Evolutionary conservation across 2,888 invertebrate genomes (phyloP).

Genomic region (Megamerina dolium): DNA sequence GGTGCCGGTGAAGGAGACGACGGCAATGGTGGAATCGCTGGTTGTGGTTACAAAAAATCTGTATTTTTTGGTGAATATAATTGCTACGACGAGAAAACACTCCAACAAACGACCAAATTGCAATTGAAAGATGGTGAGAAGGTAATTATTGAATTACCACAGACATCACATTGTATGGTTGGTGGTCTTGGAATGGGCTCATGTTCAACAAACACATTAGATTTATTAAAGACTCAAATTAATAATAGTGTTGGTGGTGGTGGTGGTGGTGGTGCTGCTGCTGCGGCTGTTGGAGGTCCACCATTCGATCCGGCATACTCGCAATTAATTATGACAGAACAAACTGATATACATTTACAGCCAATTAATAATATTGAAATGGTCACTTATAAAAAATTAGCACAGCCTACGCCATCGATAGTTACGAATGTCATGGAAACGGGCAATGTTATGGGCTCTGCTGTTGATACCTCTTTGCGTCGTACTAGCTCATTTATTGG

Average conservation of each 20-base stretch:
- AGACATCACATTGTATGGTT: slow-evolving; percentile 26
- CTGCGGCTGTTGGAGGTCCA: no score
- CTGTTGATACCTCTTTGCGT: slow-evolving; percentile 12
- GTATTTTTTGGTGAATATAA: slow-evolving; percentile 58
- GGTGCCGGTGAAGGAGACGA: slow-evolving; percentile 18
- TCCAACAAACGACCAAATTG: slow-evolving; percentile 30
- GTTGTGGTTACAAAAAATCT: slow-evolving; percentile 27
- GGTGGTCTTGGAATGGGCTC: slow-evolving; percentile 10
- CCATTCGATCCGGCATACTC: slow-evolving; percentile 3
- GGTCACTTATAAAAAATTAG: slow-evolving; percentile 31
- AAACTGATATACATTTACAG: slow-evolving; percentile 19
- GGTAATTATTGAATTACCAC: slow-evolving; percentile 59
- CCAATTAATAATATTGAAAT: slow-evolving; percentile 27
- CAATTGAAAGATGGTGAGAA: slow-evolving; percentile 54
- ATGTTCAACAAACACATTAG: slow-evolving; percentile 37
- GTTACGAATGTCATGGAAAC: not conserved
- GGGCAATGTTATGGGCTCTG: slow-evolving; percentile 3
- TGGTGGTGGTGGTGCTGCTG: no score
- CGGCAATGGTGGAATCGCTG: slow-evolving; percentile 13
- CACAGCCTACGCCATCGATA: no score
- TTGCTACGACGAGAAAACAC: slow-evolving; percentile 59
- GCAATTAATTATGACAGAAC: slow-evolving; percentile 12
- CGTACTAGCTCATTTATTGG: slow-evolving; percentile 31
- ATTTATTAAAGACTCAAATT: slow-evolving; percentile 40
- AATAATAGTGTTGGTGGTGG: slow-evolving; percentile 8